Evolutionary conservation across 2,888 invertebrate genomes (phyloP).

Genomic region (Pandemis heparana): DNA sequence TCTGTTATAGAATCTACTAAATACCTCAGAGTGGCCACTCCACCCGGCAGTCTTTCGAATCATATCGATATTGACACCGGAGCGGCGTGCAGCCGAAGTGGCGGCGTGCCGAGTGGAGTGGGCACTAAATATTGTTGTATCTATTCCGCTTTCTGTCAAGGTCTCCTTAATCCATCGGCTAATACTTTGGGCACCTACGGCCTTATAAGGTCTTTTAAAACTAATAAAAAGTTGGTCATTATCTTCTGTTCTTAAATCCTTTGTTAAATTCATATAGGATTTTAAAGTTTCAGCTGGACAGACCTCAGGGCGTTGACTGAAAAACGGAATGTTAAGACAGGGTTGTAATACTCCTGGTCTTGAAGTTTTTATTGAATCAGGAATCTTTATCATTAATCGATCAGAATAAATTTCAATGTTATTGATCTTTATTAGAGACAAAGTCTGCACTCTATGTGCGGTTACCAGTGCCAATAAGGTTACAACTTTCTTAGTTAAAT

Average conservation of each 20-base stretch:
- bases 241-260: too few relatives aligned
- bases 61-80: neutral
- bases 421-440: too few relatives aligned
- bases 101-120: neutral
- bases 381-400: neutral
- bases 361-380: slow-evolving; percentile 3
- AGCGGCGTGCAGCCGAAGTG: neutral
- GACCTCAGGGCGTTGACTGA: neutral
- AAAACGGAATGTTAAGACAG: slow-evolving; percentile 8
- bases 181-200: too few relatives aligned
- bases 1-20: slow-evolving; percentile 3
- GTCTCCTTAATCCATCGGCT: neutral
- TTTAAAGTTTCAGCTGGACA: neutral
- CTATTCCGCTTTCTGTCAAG: too few relatives aligned
- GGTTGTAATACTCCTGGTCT: slow-evolving; percentile 1
- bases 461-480: too few relatives aligned
- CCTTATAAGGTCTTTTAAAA: too few relatives aligned
- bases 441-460: too few relatives aligned
- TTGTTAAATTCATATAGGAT: too few relatives aligned
- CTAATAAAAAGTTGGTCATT: too few relatives aligned
- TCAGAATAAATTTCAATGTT: too few relatives aligned
- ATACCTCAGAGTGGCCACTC: slow-evolving; percentile 7
- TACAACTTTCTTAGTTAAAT: too few relatives aligned
- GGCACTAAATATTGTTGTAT: neutral
- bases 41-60: slow-evolving; percentile 7